Evolutionary conservation across 2,113 vertebrate genomes (phyloP).

Genomic region (Speoplatyrhinus poulsoni): DNA sequence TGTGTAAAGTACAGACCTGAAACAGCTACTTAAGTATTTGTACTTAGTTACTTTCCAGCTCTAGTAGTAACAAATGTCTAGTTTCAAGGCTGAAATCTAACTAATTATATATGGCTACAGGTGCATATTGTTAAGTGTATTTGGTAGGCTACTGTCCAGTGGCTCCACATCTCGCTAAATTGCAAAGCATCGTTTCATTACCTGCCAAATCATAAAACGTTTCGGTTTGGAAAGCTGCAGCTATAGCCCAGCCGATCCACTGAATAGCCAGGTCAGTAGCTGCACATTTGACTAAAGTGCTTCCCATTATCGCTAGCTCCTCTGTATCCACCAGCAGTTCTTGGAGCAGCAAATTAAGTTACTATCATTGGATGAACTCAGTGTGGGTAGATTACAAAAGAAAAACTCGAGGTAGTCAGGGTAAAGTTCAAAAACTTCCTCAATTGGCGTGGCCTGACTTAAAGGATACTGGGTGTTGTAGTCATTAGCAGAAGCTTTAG

Average conservation of each 20-base stretch:
- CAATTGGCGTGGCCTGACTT: conserved; percentile 22
- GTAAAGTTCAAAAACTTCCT: conserved; percentile 54
- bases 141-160: too few relatives aligned
- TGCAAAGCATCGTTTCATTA: conserved; percentile 46
- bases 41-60: too few relatives aligned
- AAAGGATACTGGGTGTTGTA: conserved; percentile 65
- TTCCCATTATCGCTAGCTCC: conserved; percentile 54
- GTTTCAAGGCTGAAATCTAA: too few relatives aligned
- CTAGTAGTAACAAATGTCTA: too few relatives aligned
- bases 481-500: conserved; percentile 29
- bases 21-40: too few relatives aligned
- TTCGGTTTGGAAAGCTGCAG: conserved; percentile 73
- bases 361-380: not conserved
- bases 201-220: conserved; percentile 82
- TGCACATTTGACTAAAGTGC: conserved; percentile 64
- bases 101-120: too few relatives aligned
- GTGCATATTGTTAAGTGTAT: too few relatives aligned
- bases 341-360: conserved; percentile 23
- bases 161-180: too few relatives aligned
- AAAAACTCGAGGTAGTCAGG: not conserved
- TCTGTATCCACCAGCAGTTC: conserved; percentile 30
- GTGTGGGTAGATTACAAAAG: not conserved
- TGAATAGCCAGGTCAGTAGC: conserved; percentile 69
- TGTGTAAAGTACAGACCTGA: too few relatives aligned
- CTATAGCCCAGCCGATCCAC: conserved; percentile 75